Conservation (phyloP, 2,113 vertebrate genomes). For the Vimba vimba region DNA sequence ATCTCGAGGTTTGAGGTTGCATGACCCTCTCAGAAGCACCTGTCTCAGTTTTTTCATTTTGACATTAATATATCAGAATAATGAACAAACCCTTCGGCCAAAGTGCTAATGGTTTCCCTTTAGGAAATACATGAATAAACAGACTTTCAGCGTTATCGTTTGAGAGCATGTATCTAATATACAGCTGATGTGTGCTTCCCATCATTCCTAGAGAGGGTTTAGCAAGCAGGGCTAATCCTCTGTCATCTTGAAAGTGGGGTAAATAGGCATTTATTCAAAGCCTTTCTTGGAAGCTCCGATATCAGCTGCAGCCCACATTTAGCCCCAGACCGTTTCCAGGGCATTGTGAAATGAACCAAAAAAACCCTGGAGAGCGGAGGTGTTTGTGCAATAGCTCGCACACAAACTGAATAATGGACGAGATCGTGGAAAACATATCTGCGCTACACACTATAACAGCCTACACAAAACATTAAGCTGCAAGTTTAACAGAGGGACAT, state of each 20-base stretch:
- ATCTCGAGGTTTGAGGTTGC: background rate
- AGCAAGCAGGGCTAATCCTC: conserved; percentile 17
- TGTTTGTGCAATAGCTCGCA: conserved; percentile 33
- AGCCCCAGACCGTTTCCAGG: conserved; percentile 30
- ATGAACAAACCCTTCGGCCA: background rate
- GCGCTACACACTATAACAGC: background rate
- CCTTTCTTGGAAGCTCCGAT: conserved; percentile 26
- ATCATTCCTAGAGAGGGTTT: conserved; percentile 38
- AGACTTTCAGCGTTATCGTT: background rate
- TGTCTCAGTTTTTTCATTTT: background rate
- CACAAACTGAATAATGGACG: conserved; percentile 37
- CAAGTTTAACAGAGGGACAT: conserved; percentile 29
- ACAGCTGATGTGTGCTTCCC: background rate
- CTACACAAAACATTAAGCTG: conserved; percentile 21
- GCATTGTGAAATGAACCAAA: conserved; percentile 39
- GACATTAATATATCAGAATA: conserved; percentile 11
- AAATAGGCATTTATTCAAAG: conserved; percentile 43
- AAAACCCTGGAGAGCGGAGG: conserved; percentile 29
- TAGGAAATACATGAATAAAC: background rate
- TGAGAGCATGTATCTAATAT: conserved; percentile 20
- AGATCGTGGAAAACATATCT: conserved; percentile 26
- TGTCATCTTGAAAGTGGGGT: conserved; percentile 36
- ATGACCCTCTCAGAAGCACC: background rate
- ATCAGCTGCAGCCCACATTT: conserved; percentile 37
- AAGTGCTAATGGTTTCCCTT: conserved; percentile 6